Evolutionary conservation across 2,888 invertebrate species (phyloP).

Genomic region (Drosophila helvetica): DNA sequence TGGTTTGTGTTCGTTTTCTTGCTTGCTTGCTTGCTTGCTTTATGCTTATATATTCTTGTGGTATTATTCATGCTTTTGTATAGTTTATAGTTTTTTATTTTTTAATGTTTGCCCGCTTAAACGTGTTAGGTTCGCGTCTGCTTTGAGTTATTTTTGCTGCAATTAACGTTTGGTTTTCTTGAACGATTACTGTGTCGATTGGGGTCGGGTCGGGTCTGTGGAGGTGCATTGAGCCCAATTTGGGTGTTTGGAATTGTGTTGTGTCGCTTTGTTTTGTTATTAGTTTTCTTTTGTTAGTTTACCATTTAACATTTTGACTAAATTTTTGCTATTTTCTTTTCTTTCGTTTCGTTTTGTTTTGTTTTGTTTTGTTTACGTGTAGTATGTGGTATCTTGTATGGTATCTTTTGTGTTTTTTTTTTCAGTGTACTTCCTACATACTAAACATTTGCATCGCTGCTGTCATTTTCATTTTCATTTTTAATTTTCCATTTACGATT

Average conservation of each 20-base stretch:
- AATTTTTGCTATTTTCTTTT: conserved; percentile 66
- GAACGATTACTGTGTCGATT: conserved; percentile 26
- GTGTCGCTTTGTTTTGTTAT: conserved; percentile 26
- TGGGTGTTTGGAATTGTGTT: conserved; percentile 55
- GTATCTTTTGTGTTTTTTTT: conserved; percentile 47
- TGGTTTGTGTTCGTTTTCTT: conserved; percentile 27
- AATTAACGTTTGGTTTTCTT: conserved; percentile 37
- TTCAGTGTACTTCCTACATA: conserved; percentile 70
- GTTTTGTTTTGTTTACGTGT: conserved; percentile 38
- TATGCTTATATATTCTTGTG: conserved; percentile 40
- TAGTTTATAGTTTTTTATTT: conserved; percentile 54
- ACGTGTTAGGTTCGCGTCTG: conserved; percentile 30
- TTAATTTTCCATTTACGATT: conserved; percentile 48
- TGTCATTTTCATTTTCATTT: conserved; percentile 61
- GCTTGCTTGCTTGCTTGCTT: too few species aligned
- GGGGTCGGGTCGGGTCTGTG: conserved; percentile 8
- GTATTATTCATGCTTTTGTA: conserved; percentile 21
- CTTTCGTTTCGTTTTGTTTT: conserved; percentile 41
- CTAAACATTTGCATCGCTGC: conserved; percentile 71
- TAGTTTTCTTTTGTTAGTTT: conserved; percentile 53
- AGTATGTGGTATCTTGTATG: conserved; percentile 50
- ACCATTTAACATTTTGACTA: conserved; percentile 71
- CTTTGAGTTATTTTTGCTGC: conserved; percentile 44
- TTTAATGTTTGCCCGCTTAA: conserved; percentile 34
- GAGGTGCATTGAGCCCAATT: conserved; percentile 36